Evolutionary conservation across 1,140 invertebrate genomes (phyloP), one percentile per base, ranked within the genome.

Genomic region (Triops longicaudatus): DNA sequence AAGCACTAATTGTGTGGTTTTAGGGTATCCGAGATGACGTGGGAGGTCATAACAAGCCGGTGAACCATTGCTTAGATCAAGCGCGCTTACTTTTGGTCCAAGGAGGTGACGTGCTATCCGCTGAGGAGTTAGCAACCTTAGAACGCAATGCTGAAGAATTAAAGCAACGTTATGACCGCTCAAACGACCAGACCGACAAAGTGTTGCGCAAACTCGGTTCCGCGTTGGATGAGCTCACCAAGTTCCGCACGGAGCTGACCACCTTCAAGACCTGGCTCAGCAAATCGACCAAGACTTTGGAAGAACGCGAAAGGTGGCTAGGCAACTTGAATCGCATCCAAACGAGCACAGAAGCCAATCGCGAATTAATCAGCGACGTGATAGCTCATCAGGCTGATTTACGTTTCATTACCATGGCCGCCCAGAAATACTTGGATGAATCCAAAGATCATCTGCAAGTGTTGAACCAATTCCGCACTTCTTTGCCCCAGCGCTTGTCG

Each of bases 361-460:
- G 92, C 43, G 92, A 94, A 79, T 95, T 98, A 84, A 90, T 95
- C n/a, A 92, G 91, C 76, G 95, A 98, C 84, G 93, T 98, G 0
- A 95, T 97, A 80, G 91, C 94, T 1, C 95, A 97, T 82, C 94
- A 97, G 84, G 96, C 94, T 1, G 96, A 98, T 85, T 85, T 97
- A 1, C 87, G 95, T 28, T 98, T 97, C 83, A 95, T 97, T 77
- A 95, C 94, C 1, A 96, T 98, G 91, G 90, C 93, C 0, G 94
- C 93, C 0, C 94, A 97, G 85, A 97, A 97, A 84, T 98, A 97
- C 84, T 89, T 96, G 44, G 94, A 97, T 81, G 94, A 97, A 83
- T 93, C 93, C 81, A 96, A 95, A 85, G 93, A 95, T 79, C 95
- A 94, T 84, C 84, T 95, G 1, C 87, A 88, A 41, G 86, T 90